Base-by-base conservation (phyloP, 1,140 invertebrate genomes). In the Brachionus calyciflorus region DNA sequence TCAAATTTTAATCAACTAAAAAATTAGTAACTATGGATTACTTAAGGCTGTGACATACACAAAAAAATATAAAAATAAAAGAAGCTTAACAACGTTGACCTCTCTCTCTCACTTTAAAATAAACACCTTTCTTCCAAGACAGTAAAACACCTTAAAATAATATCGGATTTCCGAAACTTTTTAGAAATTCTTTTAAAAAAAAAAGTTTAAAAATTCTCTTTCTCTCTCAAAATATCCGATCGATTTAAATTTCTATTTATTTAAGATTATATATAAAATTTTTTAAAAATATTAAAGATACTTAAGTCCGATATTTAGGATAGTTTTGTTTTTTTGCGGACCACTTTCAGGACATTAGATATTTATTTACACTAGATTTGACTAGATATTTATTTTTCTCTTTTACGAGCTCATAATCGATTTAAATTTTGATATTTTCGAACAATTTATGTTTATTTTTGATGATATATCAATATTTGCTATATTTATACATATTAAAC, bases 401-500 rank as follows among this genome's bases (percentile, higher is more conserved):
- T 5, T 44, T 44, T 44, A 60, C 30, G 30, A 33, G 37, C 40
- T 44, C 60, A 65, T 65, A 65, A 65, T 65, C 60, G n/a, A 65
- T 65, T 44, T 41, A 46, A 44, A 44, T 65, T 55, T 65, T 65
- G 33, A 37, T 65, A 44, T 65, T 65, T 65, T 41, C 60, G 33
- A 44, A 65, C 37, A 65, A 65, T 65, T 44, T 65, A 65, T 65
- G 60, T 65, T 65, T 65, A 44, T 65, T 41, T 44, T 65, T 65
- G 33, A 65, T 65, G 60, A 65, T 65, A 65, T 65, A 65, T 65
- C 60, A 65, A 65, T 65, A 65, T 65, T 65, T 65, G 40, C 37
- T 19, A 65, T 60, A 60, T 60, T 14, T 55, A 55, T n/a, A n/a
- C n/a, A 17, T 7, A 7, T 10, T 7, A 46, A 17, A 65, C 33